A percentile compares a stretch with the other conserved stretches of the same genome.
Evolutionary conservation across 2,888 invertebrate species (phyloP).

Genomic region (Hymenopus coronatus): DNA sequence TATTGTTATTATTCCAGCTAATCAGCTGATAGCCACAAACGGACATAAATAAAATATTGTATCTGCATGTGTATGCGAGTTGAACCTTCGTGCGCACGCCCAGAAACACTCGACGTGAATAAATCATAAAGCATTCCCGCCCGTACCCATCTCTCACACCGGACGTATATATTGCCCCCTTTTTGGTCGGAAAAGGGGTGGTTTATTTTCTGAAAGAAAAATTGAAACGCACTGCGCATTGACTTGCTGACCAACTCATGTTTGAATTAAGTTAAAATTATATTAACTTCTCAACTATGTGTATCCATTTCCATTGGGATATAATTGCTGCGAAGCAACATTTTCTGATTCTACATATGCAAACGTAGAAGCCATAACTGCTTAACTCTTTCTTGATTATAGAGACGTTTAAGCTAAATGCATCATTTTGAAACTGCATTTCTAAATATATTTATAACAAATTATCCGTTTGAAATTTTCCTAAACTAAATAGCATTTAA

Average conservation of each 20-base stretch:
- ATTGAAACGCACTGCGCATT: neutral
- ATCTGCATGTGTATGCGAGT: neutral
- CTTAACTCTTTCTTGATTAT: no score
- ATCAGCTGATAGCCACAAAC: neutral
- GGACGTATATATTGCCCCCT: neutral
- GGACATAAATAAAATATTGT: neutral
- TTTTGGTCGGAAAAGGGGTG: neutral
- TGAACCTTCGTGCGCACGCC: neutral
- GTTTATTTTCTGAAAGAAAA: neutral
- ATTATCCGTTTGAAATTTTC: no score
- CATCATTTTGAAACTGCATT: no score
- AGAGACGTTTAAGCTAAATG: no score
- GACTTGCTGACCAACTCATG: neutral
- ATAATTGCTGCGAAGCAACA: no score
- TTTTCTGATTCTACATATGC: no score
- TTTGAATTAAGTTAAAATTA: neutral
- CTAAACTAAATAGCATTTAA: no score
- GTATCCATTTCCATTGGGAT: no score
- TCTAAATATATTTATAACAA: no score
- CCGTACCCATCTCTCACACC: neutral
- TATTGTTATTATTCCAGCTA: neutral
- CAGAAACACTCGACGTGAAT: neutral
- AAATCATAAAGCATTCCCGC: neutral
- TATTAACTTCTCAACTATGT: neutral
- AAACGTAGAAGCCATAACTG: no score